A percentile compares a stretch with the other conserved stretches of the same genome.
Conservation (phyloP, 1,140 invertebrate species). For the Ridgeia piscesae region DNA sequence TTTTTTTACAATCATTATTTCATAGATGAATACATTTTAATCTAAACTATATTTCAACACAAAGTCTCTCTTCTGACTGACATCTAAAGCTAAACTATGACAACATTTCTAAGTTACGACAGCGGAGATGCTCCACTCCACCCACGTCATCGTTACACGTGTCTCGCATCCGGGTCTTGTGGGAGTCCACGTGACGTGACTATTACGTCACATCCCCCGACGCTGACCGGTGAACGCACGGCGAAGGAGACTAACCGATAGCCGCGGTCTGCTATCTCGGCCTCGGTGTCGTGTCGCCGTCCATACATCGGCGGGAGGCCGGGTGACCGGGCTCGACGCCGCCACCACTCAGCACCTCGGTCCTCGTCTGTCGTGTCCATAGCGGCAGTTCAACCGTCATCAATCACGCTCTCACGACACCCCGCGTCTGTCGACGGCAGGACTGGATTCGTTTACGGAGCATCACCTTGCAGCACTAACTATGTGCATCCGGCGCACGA, state of each 20-base stretch:
- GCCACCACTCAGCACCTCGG: not conserved
- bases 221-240: not conserved
- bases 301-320: not conserved
- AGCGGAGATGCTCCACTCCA: too few relatives aligned
- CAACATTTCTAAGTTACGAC: too few relatives aligned
- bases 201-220: too few relatives aligned
- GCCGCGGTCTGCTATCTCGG: not conserved
- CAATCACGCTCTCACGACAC: not conserved
- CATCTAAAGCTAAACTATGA: too few relatives aligned
- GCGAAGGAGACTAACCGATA: not conserved
- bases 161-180: too few relatives aligned
- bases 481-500: not conserved
- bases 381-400: not conserved
- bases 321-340: not conserved
- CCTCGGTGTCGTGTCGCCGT: not conserved
- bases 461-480: not conserved
- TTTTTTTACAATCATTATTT: too few relatives aligned
- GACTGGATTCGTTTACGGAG: slow-evolving; percentile 3
- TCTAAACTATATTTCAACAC: too few relatives aligned
- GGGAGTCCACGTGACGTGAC: too few relatives aligned
- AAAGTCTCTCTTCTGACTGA: too few relatives aligned
- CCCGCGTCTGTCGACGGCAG: not conserved
- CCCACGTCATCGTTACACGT: too few relatives aligned
- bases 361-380: not conserved
- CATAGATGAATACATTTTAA: too few relatives aligned